Evolutionary conservation across 2,113 vertebrate genomes (phyloP), one percentile per base, ranked within the genome.

Genomic region (Chaetura pelagica): DNA sequence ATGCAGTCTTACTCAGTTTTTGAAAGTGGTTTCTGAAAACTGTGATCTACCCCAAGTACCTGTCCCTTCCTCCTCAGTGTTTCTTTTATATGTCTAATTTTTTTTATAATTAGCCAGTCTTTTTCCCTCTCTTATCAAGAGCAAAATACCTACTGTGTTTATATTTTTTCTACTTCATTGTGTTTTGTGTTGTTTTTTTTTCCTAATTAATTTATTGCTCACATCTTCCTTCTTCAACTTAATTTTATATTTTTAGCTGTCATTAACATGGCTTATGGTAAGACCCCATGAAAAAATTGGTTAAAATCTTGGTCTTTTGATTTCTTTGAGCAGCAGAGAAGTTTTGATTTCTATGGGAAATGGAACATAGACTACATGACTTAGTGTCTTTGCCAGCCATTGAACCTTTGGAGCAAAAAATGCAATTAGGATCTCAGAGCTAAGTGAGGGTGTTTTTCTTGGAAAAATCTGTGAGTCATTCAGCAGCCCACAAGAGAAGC

Each of bases 151-250:
- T 71, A 38, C 27, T 59, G 8, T 35, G 7, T 44, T 91, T 81
- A 6, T 52, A 12, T n/a, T 77, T 66, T 62, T 83, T 23, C 35
- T 62, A 71, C 7, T 58, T 84, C 54, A 29, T 21, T 81, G 5
- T 27, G 30, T 54, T 67, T 89, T 29, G 40, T 40, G 4, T 6
- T 1, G 0, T 0, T 22, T 62, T 0, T 22, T 62, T 68, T 69
- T 12, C 12, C 30, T 58, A 78, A 34, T 77, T 74, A 71, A 29
- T 40, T 22, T 64, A 69, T 54, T 42, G 7, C 13, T 62, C 76
- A 29, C 2, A 62, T 80, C 87, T 81, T 68, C 20, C 12, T 51
- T 38, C 23, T 82, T 79, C 34, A 61, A 35, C 2, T 72, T 8
- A 2, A 49, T 51, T 3, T 48, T 59, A 44, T 17, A 68, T 44